Percentiles rank a stretch among this genome's conserved stretches.
phyloP scores from a whole-genome alignment of 2,888 invertebrate genomes.

The Vesta saturnalis region DNA sequence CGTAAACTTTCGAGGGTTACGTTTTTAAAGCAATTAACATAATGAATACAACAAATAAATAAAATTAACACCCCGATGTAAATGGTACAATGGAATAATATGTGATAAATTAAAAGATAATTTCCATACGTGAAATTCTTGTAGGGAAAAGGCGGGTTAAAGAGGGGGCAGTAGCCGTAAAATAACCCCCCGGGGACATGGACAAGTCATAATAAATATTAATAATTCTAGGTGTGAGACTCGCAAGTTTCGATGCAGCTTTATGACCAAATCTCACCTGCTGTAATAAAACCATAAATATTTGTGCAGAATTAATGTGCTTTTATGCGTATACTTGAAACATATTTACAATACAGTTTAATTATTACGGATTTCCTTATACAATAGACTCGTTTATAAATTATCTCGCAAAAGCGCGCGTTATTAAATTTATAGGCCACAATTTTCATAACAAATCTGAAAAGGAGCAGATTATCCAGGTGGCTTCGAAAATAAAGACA shows the following conservation, averaged over 20 bases:
- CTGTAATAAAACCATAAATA: conserved; percentile 63
- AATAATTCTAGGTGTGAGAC: conserved; percentile 61
- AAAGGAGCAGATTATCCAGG: conserved; percentile 49
- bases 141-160: conserved; percentile 50
- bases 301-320: conserved; percentile 61
- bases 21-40: conserved; percentile 43
- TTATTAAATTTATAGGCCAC: background rate
- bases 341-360: conserved; percentile 42
- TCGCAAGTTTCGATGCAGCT: conserved; percentile 49
- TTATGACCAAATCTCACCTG: conserved; percentile 57
- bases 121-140: conserved; percentile 61
- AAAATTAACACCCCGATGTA: conserved; percentile 61
- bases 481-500: conserved; percentile 59
- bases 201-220: conserved; percentile 63
- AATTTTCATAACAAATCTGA: conserved; percentile 5
- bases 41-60: conserved; percentile 60
- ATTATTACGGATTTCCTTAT: conserved; percentile 26
- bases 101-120: conserved; percentile 61
- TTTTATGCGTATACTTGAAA: conserved; percentile 51
- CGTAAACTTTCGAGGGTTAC: conserved; percentile 31
- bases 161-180: conserved; percentile 60
- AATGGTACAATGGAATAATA: conserved; percentile 60
- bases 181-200: conserved; percentile 57
- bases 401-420: background rate
- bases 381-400: background rate